Base-by-base conservation (phyloP, 23 tunicate species). In the Oikopleura vanhoeffeni region DNA sequence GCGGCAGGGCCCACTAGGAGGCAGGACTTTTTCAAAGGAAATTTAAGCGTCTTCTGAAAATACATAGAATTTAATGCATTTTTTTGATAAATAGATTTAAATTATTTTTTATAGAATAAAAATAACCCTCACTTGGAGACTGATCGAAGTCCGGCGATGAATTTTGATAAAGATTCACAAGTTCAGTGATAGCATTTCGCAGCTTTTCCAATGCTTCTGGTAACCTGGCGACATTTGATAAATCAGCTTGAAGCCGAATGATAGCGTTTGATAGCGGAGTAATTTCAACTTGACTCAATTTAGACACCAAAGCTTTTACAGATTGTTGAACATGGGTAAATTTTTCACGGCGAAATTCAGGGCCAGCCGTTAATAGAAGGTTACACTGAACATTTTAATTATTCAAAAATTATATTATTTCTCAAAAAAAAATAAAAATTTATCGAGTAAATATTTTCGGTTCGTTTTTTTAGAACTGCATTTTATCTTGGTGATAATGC, bases 251-350 rank as follows among this genome's bases (percentile, higher is more conserved):
- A 3, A 71, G 79, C 4, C 79, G 27, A 71, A 71, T 71, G 2
- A 30, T 13, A 28, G 79, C 79, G 79, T 71, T 71, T 18, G 79
- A 71, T 18, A 71, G 27, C 4, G 79, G 79, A 4, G 35, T 13
- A 71, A 71, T 71, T 30, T 71, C 79, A 71, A 71, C 79, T 32
- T 71, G 34, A 30, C 35, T 71, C 79, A 71, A 38, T 71, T 71
- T 18, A 32, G 35, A 13, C 36, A 71, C 35, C 36, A 71, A 38
- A 2, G 79, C 79, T 32, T 71, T 71, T 32, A 71, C 79, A 2
- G 79, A 33, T 71, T 71, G 79, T 71, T 71, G 79, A 71, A 71
- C 79, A 24, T 71, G 79, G 4, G 35, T 71, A 3, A 71, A 30
- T 2, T 71, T 18, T 71, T 2, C 3, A 71, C 35, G 79, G 32